These are phyloP conservation scores for Embiotoca jacksoni DNA, from an alignment of 2,113 vertebrate genomes.

Conservation along the genomic window DNA sequence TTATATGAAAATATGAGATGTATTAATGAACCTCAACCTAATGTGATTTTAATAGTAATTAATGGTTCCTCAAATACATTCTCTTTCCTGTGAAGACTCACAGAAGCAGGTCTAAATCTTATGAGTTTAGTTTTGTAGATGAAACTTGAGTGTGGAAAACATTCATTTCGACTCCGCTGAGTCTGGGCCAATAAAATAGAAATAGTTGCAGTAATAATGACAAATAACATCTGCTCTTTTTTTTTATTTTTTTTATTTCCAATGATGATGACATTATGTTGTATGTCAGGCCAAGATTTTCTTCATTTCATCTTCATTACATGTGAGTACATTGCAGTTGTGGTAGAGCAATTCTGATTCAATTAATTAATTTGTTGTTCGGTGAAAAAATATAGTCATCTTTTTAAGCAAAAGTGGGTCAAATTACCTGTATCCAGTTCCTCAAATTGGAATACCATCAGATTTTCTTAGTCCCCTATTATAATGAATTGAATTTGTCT, in stretches of 20 bases:
- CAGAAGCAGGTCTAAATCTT: not conserved
- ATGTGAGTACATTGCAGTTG: too few species aligned
- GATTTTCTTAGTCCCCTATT: too few species aligned
- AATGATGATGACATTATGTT: not conserved
- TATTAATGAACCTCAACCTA: conserved; percentile 5
- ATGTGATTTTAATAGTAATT: conserved; percentile 15
- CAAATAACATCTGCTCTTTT: not conserved
- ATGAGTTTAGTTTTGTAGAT: conserved; percentile 24
- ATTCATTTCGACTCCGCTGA: conserved; percentile 3
- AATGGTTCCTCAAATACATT: conserved; percentile 14
- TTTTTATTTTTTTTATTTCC: not conserved
- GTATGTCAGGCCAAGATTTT: too few species aligned
- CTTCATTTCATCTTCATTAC: too few species aligned
- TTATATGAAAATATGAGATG: not conserved
- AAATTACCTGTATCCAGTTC: too few species aligned
- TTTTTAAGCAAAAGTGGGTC: too few species aligned
- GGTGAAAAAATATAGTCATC: too few species aligned
- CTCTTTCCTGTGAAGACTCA: conserved; percentile 12
- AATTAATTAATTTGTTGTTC: too few species aligned
- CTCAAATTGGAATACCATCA: too few species aligned
- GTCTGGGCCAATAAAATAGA: not conserved
- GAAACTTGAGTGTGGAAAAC: conserved; percentile 25
- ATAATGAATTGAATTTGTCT: too few species aligned
- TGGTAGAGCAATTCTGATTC: too few species aligned
- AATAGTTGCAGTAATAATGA: not conserved